phyloP scores from a whole-genome alignment of 2,113 vertebrate genomes.

The Syrrhaptes paradoxus region DNA sequence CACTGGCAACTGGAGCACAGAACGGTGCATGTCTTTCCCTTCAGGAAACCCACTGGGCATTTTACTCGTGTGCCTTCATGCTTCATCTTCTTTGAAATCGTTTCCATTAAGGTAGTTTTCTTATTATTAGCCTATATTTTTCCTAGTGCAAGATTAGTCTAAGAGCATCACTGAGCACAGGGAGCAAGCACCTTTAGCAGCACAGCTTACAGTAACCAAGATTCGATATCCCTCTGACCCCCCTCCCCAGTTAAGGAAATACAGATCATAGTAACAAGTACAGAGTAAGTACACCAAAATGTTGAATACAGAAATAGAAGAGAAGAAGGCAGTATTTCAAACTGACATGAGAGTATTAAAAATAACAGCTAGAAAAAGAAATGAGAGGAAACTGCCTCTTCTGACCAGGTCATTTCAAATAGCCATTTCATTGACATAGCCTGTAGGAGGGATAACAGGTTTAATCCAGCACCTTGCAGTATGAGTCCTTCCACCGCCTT shows the following conservation, averaged over 20 bases:
- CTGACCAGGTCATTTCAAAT: background rate
- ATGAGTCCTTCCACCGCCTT: background rate
- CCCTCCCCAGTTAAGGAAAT: background rate
- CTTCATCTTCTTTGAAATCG: background rate
- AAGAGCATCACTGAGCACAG: background rate
- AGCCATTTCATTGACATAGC: background rate
- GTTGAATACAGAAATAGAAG: background rate
- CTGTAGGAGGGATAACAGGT: background rate
- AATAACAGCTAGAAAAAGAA: background rate
- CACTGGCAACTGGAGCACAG: fast-evolving
- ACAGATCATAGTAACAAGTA: conserved; percentile 6
- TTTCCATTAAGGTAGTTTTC: background rate
- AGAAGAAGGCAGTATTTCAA: background rate
- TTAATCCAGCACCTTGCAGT: background rate
- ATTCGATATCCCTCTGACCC: background rate
- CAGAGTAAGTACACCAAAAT: conserved; percentile 3
- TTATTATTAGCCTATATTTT: background rate
- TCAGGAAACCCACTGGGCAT: background rate
- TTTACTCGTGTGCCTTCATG: background rate
- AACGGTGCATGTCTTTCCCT: background rate
- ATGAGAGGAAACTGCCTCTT: background rate
- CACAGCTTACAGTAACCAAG: background rate
- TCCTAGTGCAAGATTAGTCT: background rate
- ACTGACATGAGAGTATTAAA: background rate
- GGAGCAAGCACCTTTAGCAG: background rate